Conservation (phyloP, 2,888 invertebrate genomes). For the Netelia fuscicornis region DNA sequence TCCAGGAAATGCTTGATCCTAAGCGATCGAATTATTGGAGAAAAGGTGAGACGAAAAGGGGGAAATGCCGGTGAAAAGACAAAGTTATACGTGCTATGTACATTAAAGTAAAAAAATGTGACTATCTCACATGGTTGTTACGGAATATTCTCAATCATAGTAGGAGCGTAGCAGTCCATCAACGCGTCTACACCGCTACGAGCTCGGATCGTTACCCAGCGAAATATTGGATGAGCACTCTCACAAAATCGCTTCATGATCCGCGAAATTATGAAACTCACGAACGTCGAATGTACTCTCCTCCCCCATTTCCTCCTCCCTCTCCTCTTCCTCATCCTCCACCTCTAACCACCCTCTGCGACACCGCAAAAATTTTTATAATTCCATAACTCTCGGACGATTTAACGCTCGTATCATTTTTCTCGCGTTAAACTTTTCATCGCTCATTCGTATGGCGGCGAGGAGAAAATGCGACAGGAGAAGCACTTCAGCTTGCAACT, state of each 20-base stretch:
- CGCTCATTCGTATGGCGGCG: constrained; percentile 32
- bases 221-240: constrained; percentile 62
- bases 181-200: constrained; percentile 40
- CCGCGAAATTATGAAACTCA: constrained; percentile 71
- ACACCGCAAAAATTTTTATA: constrained; percentile 69
- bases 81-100: not conserved
- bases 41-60: not conserved
- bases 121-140: constrained; percentile 26
- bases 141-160: constrained; percentile 47
- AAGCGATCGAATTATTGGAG: constrained; percentile 55
- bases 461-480: not conserved
- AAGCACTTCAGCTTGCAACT: constrained; percentile 53
- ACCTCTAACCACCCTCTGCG: no score
- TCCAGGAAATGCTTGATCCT: constrained; percentile 61
- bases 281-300: no score
- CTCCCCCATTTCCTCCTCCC: no score
- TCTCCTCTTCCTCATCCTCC: no score
- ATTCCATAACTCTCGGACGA: constrained; percentile 71
- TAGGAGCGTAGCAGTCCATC: constrained; percentile 46
- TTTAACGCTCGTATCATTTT: constrained; percentile 70
- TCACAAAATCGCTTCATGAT: constrained; percentile 68
- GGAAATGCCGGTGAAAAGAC: constrained; percentile 37
- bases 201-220: constrained; percentile 65
- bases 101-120: constrained; percentile 39
- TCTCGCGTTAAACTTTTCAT: constrained; percentile 62